Conservation (phyloP, 2,113 vertebrate species). For the Canis aureus region DNA sequence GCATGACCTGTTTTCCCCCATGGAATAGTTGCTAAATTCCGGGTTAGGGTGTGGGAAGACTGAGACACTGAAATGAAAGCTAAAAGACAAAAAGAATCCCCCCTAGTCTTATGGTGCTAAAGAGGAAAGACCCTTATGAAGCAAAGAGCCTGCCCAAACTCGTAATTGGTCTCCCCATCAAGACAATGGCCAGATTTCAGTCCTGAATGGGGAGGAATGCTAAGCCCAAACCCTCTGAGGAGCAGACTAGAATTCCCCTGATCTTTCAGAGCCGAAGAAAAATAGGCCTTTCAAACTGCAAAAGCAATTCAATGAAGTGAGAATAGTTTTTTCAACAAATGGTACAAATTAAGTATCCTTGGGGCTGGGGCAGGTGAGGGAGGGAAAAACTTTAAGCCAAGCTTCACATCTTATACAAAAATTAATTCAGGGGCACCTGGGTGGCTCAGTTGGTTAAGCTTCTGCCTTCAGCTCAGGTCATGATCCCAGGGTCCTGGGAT, state of each 20-base stretch:
- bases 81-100: background rate
- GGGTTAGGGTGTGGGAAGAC: background rate
- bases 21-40: background rate
- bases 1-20: background rate
- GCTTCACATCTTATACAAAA: background rate
- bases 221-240: background rate
- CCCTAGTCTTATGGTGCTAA: too few species aligned
- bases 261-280: background rate
- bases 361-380: background rate
- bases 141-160: background rate
- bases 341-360: background rate
- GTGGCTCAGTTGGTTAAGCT: too few species aligned
- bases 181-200: background rate
- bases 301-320: background rate
- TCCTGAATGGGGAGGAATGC: background rate
- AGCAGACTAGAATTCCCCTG: background rate
- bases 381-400: background rate
- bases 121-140: background rate
- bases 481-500: too few species aligned
- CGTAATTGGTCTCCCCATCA: background rate
- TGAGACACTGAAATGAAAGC: background rate
- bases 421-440: background rate
- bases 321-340: background rate
- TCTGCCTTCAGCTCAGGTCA: too few species aligned
- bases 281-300: background rate